Conservation (phyloP, 1,140 invertebrate genomes). For the Rhagoletis pomonella region DNA sequence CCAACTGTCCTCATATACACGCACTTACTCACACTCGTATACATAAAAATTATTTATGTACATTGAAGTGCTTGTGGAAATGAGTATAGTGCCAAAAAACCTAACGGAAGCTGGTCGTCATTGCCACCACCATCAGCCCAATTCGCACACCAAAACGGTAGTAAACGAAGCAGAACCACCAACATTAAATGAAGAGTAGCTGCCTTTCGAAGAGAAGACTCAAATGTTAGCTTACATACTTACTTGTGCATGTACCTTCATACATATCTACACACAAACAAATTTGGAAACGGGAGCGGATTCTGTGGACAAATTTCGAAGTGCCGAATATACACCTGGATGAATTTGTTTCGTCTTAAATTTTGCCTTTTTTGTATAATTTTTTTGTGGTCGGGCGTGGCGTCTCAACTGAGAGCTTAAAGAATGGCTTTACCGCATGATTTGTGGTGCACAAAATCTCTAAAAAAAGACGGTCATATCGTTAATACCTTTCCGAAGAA, state of each 20-base stretch:
- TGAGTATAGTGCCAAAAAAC: not conserved
- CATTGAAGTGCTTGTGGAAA: not conserved
- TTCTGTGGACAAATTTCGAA: not conserved
- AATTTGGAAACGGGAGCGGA: not conserved
- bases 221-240: not conserved
- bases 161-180: not conserved
- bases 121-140: not conserved
- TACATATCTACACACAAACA: no score
- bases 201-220: not conserved
- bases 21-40: not conserved
- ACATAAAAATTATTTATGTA: constrained; percentile 4
- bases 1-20: not conserved
- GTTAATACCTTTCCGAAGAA: no score
- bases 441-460: no score
- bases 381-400: no score
- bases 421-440: no score
- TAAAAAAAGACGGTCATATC: no score
- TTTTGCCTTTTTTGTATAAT: no score
- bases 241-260: no score
- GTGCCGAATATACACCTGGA: no score
- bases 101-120: not conserved
- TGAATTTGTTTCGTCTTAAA: no score
- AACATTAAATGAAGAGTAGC: not conserved
- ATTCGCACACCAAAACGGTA: not conserved
- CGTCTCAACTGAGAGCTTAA: no score